phyloP scores from a whole-genome alignment of 2,888 invertebrate genomes.

The Philaethria dido region DNA sequence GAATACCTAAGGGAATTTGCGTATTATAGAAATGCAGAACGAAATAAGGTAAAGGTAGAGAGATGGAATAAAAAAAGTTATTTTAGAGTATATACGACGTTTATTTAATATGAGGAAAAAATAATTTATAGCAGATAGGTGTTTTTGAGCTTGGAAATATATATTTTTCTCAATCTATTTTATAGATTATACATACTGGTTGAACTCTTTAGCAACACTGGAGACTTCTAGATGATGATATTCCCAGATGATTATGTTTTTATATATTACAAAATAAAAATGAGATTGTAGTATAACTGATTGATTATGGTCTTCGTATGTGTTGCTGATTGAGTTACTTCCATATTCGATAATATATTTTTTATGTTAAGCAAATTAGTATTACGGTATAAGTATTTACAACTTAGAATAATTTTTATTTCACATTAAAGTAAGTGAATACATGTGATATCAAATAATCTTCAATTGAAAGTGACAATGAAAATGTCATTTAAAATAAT shows the following conservation, averaged over 20 bases:
- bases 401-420: background rate
- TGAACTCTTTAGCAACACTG: background rate
- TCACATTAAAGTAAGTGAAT: background rate
- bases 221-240: too few relatives aligned
- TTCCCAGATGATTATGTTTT: background rate
- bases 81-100: background rate
- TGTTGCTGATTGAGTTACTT: slow-evolving; percentile 24
- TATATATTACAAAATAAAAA: slow-evolving; percentile 24
- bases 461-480: background rate
- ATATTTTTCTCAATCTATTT: background rate
- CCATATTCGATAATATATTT: slow-evolving; percentile 27
- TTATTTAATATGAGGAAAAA: background rate
- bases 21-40: too few relatives aligned
- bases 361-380: background rate
- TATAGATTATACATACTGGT: background rate
- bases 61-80: too few relatives aligned
- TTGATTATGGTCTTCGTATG: slow-evolving; percentile 33
- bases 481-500: background rate
- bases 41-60: too few relatives aligned
- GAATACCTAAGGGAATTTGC: too few relatives aligned
- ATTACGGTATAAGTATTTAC: background rate
- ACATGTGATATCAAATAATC: background rate
- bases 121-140: background rate
- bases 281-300: slow-evolving; percentile 31
- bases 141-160: too few relatives aligned